Conservation (phyloP, 2,888 invertebrate genomes). For the Drosophila emarginata region DNA sequence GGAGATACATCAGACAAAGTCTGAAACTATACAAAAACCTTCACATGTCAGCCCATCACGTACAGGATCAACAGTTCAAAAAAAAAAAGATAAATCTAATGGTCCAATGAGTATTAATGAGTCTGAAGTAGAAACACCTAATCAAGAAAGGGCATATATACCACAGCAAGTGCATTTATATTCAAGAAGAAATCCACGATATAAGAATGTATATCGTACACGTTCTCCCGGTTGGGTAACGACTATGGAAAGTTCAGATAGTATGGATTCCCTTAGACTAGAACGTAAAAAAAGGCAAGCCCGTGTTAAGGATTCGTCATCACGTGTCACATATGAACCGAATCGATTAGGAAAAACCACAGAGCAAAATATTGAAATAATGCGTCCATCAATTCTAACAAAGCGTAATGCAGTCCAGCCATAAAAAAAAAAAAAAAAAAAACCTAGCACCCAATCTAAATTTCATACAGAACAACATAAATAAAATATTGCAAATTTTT, state of each 20-base stretch:
- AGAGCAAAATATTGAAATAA: not conserved
- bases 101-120: not conserved
- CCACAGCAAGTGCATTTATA: not conserved
- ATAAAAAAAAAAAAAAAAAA: not conserved
- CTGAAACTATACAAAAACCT: not conserved
- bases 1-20: no score
- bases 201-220: not conserved
- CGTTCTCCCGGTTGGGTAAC: not conserved
- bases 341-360: not conserved
- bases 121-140: no score
- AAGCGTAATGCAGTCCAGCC: not conserved
- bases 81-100: not conserved
- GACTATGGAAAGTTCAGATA: not conserved
- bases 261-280: not conserved
- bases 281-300: not conserved
- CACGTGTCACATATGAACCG: not conserved
- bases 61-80: not conserved
- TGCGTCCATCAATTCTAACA: not conserved
- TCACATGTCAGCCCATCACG: no score
- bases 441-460: no score
- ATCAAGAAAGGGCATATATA: not conserved
- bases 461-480: no score
- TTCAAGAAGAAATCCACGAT: not conserved
- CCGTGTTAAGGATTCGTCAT: no score
- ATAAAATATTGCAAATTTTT: not conserved